These are phyloP conservation scores for Chymomyza amoena DNA, from an alignment of 2,888 invertebrate genomes.

Conservation along the genomic window DNA sequence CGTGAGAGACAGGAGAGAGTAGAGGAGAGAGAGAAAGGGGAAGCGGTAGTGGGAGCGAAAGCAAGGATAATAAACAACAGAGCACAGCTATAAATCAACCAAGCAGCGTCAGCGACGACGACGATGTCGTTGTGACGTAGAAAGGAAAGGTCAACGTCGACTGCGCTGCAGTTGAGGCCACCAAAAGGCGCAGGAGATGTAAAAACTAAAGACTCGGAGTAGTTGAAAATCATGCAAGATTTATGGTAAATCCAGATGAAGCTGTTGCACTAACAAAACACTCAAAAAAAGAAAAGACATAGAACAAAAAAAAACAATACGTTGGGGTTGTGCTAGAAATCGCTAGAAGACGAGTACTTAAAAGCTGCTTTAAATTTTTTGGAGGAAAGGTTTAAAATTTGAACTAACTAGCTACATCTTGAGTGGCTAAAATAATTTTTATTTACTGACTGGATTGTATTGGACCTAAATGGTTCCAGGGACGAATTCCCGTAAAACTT, in stretches of 20 bases:
- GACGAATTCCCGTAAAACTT: too few species aligned
- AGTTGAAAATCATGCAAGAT: slow-evolving; percentile 37
- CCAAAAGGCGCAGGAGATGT: neutral
- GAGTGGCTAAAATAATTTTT: too few species aligned
- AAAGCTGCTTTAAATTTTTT: too few species aligned
- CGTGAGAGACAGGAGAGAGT: neutral
- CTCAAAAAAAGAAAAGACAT: neutral
- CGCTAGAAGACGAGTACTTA: too few species aligned
- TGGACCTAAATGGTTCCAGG: too few species aligned
- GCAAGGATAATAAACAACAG: slow-evolving; percentile 46
- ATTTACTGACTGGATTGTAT: too few species aligned
- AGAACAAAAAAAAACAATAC: neutral
- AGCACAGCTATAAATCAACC: slow-evolving; percentile 56
- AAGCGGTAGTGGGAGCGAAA: slow-evolving; percentile 4
- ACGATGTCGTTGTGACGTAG: neutral
- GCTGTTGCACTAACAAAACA: slow-evolving; percentile 31
- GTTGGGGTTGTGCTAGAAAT: too few species aligned
- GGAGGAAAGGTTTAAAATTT: too few species aligned
- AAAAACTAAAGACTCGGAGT: neutral
- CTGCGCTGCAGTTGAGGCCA: neutral
- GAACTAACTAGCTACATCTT: too few species aligned
- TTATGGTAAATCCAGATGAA: slow-evolving; percentile 55
- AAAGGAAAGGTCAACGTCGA: neutral
- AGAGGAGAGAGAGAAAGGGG: neutral
- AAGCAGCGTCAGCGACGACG: slow-evolving; percentile 27